Base-by-base conservation (phyloP, 2,113 vertebrate species). In the Actinemys pallida region DNA sequence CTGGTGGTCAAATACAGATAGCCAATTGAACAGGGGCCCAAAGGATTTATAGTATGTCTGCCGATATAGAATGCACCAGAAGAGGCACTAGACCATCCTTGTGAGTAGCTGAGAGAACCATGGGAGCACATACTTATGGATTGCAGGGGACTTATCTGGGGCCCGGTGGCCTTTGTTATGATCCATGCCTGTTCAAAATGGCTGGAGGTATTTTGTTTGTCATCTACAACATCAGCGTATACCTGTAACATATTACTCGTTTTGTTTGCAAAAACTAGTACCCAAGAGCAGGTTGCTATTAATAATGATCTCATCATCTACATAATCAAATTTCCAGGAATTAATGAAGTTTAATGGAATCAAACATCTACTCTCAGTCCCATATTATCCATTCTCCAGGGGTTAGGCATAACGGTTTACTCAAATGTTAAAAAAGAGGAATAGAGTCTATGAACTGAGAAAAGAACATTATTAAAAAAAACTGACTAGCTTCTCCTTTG, bases 381-480 rank as follows among this genome's bases (percentile, higher is more conserved):
- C 35, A 25, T 81, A 39, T 27, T 22, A 54, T 8, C 52, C 19
- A 8, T 54, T 25, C 80, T 81, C 35, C 49, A n/a, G 11, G 45
- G 49, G 19, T 35, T 49, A 95, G 88, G 89, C 90, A 95, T 95
- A 84, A 72, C 5, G 3, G 27, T 39, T 72, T 72, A 35, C 65
- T 22, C 35, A n/a, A 72, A 11, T 29, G 52, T 35, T 75, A 81
- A 53, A 86, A 88, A 94, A 90, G 92, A 87, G 96, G 96, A 97
- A 96, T 97, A 95, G 86, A 84, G 94, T 90, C 93, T 94, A 93
- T 87, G 84, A 97, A 93, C 83, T 90, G 89, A 56, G 72, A 94
- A 93, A 93, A 92, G 85, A 87, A 87, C 81, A 65, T 65, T 84
- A 86, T 86, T 78, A 88, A 81, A 96, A 78, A 95, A 97, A 93